A percentile compares a stretch with the other conserved stretches of the same genome.
phyloP scores from a whole-genome alignment of 2,113 vertebrate species.

The Myotis lucifugus region DNA sequence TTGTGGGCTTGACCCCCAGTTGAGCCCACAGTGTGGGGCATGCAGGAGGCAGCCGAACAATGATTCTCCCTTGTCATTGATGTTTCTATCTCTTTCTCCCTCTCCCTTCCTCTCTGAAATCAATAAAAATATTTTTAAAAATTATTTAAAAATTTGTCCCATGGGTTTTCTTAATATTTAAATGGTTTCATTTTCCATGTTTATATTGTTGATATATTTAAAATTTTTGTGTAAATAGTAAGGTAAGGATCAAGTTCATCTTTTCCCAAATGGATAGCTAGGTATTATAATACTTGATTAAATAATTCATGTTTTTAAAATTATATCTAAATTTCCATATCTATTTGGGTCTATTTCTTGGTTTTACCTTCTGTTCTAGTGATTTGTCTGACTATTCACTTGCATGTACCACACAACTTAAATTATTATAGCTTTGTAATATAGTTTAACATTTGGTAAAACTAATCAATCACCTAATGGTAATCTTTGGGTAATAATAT shows the following conservation, averaged over 20 bases:
- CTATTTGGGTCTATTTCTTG: background rate
- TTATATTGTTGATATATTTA: background rate
- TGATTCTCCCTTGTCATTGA: no score
- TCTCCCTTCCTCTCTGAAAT: no score
- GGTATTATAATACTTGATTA: slow-evolving; percentile 25
- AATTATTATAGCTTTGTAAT: slow-evolving; percentile 6
- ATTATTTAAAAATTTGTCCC: background rate
- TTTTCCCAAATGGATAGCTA: background rate
- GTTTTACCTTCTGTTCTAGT: background rate
- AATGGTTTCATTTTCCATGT: background rate
- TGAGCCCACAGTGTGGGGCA: no score
- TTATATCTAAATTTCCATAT: background rate
- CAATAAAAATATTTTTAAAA: background rate
- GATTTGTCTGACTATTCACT: background rate
- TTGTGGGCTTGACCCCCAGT: no score
- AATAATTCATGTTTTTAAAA: slow-evolving; percentile 10
- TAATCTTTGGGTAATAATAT: slow-evolving; percentile 18
- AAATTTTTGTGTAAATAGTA: slow-evolving; percentile 35
- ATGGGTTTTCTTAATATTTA: background rate
- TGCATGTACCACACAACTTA: background rate
- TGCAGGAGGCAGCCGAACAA: no score
- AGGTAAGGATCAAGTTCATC: background rate
- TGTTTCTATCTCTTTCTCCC: no score
- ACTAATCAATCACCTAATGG: background rate
- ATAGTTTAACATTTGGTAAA: background rate